Evolutionary conservation across 2,113 vertebrate genomes (phyloP).

Genomic region (Rafetus swinhoei): DNA sequence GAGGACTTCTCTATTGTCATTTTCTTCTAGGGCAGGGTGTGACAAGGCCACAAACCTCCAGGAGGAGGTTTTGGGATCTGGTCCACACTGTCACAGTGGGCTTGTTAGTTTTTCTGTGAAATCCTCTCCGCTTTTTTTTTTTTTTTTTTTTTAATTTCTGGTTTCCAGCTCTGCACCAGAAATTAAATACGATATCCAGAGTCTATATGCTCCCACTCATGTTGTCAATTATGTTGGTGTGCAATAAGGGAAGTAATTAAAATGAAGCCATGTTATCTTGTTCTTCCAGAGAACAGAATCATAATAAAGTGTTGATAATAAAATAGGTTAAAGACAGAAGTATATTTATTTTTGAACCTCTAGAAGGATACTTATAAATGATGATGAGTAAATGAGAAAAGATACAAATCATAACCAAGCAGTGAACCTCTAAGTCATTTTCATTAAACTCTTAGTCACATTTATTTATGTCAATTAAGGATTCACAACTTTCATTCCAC

Average conservation of each 20-base stretch:
- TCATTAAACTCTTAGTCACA: neutral
- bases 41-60: too few species aligned
- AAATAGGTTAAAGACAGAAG: rapidly evolving
- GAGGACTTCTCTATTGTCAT: too few species aligned
- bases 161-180: neutral
- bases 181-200: neutral
- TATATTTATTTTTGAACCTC: neutral
- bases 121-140: neutral
- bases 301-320: neutral
- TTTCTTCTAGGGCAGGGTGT: too few species aligned
- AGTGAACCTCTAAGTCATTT: neutral
- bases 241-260: neutral
- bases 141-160: neutral
- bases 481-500: neutral
- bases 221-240: neutral
- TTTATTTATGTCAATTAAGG: neutral
- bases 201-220: neutral
- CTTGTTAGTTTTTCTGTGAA: neutral
- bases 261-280: neutral
- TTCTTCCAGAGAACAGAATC: neutral
- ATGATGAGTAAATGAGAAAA: neutral
- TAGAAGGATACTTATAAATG: neutral
- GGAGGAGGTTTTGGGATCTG: too few species aligned
- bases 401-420: neutral
- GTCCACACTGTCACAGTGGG: too few species aligned